Evolutionary conservation across 2,888 invertebrate species (phyloP).

Genomic region (Trachelus tabidus): DNA sequence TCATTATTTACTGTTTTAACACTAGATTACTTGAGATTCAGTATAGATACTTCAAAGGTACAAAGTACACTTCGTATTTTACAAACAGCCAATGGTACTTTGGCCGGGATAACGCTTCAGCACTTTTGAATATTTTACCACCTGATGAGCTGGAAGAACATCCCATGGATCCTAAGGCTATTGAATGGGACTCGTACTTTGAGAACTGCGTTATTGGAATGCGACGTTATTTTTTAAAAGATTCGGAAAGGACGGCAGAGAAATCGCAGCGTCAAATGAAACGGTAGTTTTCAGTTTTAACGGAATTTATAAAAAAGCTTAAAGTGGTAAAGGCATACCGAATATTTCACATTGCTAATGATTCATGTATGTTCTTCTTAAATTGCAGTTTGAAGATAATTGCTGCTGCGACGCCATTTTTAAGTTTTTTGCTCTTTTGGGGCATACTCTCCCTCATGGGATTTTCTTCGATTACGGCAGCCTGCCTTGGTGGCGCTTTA

Average conservation of each 20-base stretch:
- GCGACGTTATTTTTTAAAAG: conserved; percentile 67
- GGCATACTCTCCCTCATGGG: conserved; percentile 22
- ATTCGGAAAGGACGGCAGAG: conserved; percentile 51
- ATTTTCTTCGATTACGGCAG: conserved; percentile 12
- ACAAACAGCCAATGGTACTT: conserved; percentile 68
- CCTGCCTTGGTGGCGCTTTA: conserved; percentile 24
- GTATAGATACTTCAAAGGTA: conserved; percentile 66
- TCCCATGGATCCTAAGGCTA: conserved; percentile 66
- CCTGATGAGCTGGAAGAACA: conserved; percentile 57
- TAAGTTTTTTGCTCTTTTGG: conserved; percentile 31
- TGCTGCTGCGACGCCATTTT: conserved; percentile 32
- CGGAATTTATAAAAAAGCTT: background rate
- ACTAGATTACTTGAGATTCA: conserved; percentile 68
- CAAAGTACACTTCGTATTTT: conserved; percentile 68
- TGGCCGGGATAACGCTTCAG: conserved; percentile 52
- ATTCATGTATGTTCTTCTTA: background rate
- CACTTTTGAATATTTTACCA: conserved; percentile 50
- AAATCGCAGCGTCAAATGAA: conserved; percentile 31
- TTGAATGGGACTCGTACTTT: conserved; percentile 69
- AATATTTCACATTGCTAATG: background rate
- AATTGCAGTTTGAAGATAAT: conserved; percentile 37
- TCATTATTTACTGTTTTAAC: background rate
- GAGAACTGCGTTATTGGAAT: conserved; percentile 69
- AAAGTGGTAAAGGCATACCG: background rate
- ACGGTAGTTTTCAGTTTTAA: conserved; percentile 26